Conservation (phyloP, 2,797 vertebrate species). For the Harpagifer antarcticus region DNA sequence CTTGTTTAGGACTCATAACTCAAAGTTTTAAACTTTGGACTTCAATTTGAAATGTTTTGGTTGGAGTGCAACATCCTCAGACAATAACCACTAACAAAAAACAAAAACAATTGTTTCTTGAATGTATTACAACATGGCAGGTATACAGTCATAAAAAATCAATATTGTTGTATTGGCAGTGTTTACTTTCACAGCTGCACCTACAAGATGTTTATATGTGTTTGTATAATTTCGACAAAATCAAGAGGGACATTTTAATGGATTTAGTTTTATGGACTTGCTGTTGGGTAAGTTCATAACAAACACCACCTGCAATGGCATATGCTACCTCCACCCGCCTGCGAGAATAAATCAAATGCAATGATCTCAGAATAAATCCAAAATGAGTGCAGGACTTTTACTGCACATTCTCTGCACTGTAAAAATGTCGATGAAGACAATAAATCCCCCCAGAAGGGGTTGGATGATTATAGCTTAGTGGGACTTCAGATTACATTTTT, state of each 20-base stretch:
- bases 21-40: too few species aligned
- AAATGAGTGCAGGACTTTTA: slow-evolving; percentile 29
- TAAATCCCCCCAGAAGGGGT: background rate
- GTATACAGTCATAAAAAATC: background rate
- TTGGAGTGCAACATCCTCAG: too few species aligned
- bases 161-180: slow-evolving; percentile 19
- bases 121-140: slow-evolving; percentile 13
- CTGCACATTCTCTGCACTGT: slow-evolving; percentile 10
- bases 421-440: slow-evolving; percentile 1
- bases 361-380: slow-evolving; percentile 35
- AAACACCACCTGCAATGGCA: slow-evolving; percentile 67
- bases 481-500: background rate
- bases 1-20: too few species aligned
- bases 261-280: slow-evolving; percentile 57
- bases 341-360: slow-evolving; percentile 40
- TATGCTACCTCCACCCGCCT: slow-evolving; percentile 48
- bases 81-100: too few species aligned
- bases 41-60: too few species aligned
- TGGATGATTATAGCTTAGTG: background rate
- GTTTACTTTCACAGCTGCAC: slow-evolving; percentile 39
- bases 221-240: slow-evolving; percentile 30
- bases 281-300: slow-evolving; percentile 47
- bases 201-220: slow-evolving; percentile 27
- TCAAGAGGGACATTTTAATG: slow-evolving; percentile 35
- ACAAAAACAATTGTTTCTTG: background rate